These are phyloP conservation scores for Pomacea maculata DNA, from an alignment of 1,140 invertebrate species.

Conservation along the genomic window DNA sequence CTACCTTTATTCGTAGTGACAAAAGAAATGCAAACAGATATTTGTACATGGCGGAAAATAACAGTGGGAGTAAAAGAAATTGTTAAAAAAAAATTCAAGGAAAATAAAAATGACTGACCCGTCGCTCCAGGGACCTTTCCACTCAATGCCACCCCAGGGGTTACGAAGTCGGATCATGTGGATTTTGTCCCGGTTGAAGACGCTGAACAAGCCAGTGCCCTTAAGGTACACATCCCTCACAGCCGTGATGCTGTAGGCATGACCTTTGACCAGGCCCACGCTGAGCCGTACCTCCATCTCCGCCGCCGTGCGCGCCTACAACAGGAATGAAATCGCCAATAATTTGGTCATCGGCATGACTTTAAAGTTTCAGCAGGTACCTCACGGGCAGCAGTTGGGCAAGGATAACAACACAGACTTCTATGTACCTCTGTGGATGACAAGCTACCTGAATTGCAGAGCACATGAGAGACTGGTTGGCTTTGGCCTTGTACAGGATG, in stretches of 20 bases:
- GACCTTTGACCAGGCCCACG: slow-evolving; percentile 70
- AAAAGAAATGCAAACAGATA: too few relatives aligned
- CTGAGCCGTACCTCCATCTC: slow-evolving; percentile 68
- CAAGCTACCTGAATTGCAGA: slow-evolving; percentile 63
- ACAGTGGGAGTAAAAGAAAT: slow-evolving; percentile 12
- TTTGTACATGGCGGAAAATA: too few relatives aligned
- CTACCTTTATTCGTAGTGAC: too few relatives aligned
- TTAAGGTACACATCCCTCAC: slow-evolving; percentile 59
- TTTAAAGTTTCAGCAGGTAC: neutral
- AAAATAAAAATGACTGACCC: slow-evolving; percentile 37
- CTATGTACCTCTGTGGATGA: neutral
- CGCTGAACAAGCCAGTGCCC: slow-evolving; percentile 49
- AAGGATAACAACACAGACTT: too few relatives aligned
- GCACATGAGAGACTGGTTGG: slow-evolving; percentile 67
- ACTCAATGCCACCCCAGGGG: slow-evolving; percentile 79
- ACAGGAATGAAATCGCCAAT: neutral
- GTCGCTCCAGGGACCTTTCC: slow-evolving; percentile 81
- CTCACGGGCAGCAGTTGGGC: neutral
- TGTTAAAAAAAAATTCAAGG: neutral
- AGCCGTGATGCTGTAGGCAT: slow-evolving; percentile 74
- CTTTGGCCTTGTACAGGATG: slow-evolving; percentile 62
- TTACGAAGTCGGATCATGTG: slow-evolving; percentile 70
- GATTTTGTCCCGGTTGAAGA: slow-evolving; percentile 59
- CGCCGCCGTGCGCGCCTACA: slow-evolving; percentile 48
- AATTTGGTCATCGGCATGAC: neutral